Conservation (phyloP, 2,797 vertebrate genomes). For the Gadopsis bispinosus region DNA sequence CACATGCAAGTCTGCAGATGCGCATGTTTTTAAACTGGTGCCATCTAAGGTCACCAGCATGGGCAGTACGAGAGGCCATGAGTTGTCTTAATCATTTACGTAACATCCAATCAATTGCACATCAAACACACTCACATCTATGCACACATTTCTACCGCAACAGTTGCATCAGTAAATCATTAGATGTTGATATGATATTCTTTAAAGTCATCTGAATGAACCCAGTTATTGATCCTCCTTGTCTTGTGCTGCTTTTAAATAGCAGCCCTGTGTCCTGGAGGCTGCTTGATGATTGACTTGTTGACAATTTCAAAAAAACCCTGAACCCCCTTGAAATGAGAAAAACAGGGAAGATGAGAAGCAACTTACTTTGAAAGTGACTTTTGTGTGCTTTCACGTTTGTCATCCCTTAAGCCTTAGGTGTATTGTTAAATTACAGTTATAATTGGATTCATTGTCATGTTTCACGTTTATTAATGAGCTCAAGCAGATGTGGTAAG, state of each 20-base stretch:
- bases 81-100: slow-evolving; percentile 2
- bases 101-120: slow-evolving; percentile 8
- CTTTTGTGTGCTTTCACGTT: neutral
- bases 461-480: neutral
- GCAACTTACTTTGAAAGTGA: neutral
- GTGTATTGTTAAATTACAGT: neutral
- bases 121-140: neutral
- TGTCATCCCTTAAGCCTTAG: neutral
- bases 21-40: slow-evolving; percentile 17
- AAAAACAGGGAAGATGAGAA: neutral
- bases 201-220: neutral
- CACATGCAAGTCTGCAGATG: slow-evolving; percentile 37
- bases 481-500: neutral
- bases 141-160: neutral
- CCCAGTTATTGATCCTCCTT: neutral
- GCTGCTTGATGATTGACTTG: neutral
- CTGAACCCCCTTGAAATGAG: neutral
- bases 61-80: neutral
- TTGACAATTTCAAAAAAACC: neutral
- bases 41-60: neutral
- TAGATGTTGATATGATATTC: neutral
- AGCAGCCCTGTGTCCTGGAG: too few species aligned
- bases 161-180: neutral
- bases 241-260: neutral
- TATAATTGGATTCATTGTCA: neutral